phyloP scores from a whole-genome alignment of 2,113 vertebrate genomes.

The Hyperoodon ampullatus region DNA sequence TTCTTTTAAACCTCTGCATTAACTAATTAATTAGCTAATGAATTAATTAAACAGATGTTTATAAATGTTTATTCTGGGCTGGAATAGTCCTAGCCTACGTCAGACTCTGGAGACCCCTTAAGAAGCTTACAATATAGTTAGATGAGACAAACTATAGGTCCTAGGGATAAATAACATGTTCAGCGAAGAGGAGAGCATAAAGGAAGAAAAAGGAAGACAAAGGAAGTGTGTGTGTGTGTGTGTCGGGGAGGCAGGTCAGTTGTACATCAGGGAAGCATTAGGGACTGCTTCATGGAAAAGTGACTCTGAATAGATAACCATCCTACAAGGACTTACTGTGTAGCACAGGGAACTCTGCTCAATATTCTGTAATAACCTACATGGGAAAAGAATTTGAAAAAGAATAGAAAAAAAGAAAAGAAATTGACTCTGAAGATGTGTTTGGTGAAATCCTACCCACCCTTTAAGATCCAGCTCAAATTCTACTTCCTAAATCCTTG shows the following conservation, averaged over 20 bases:
- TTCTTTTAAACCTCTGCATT: background rate
- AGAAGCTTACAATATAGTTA: background rate
- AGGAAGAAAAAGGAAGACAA: background rate
- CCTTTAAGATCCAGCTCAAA: background rate
- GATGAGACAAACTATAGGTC: background rate
- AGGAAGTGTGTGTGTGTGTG: background rate
- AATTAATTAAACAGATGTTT: background rate
- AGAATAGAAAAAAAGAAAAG: background rate
- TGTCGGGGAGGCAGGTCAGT: background rate
- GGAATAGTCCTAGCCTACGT: background rate
- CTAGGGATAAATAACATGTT: background rate
- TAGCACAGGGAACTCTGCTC: background rate
- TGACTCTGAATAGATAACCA: background rate
- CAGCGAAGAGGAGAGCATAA: background rate
- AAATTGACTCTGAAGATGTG: background rate
- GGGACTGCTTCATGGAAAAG: background rate
- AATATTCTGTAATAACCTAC: background rate
- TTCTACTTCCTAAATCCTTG: background rate
- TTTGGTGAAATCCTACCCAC: slow-evolving; percentile 9
- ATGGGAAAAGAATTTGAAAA: background rate
- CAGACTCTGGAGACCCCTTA: background rate
- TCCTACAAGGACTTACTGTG: background rate
- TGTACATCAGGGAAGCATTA: background rate
- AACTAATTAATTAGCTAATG: background rate
- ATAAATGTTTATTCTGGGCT: background rate